Conservation (phyloP, 2,888 invertebrate species). For the Elegia similella region DNA sequence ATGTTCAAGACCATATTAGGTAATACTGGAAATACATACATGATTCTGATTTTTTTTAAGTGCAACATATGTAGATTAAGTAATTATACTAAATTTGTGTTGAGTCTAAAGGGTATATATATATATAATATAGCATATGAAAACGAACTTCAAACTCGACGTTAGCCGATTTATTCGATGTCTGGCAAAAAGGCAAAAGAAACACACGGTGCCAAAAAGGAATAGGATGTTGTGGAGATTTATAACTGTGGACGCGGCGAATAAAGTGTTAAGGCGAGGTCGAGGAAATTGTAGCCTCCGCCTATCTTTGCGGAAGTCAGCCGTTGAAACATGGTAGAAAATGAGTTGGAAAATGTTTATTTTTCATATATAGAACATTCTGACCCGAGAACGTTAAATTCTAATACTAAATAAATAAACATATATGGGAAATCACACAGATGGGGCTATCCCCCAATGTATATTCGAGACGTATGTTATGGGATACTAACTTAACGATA, state of each 20-base stretch:
- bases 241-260: constrained; percentile 6
- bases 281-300: constrained; percentile 3
- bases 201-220: constrained; percentile 12
- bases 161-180: constrained; percentile 6
- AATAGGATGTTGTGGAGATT: constrained; percentile 9
- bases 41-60: too few relatives aligned
- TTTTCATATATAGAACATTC: background rate
- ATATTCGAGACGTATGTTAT: too few relatives aligned
- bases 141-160: background rate
- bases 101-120: background rate
- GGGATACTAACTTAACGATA: too few relatives aligned
- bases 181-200: constrained; percentile 4
- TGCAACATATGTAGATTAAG: background rate
- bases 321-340: background rate
- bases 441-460: too few relatives aligned
- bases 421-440: too few relatives aligned
- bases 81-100: background rate
- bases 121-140: background rate
- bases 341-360: background rate
- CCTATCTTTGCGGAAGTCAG: background rate
- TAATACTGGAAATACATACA: too few relatives aligned
- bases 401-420: too few relatives aligned
- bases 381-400: too few relatives aligned
- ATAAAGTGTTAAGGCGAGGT: constrained; percentile 3
- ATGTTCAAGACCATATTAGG: too few relatives aligned